Percentiles rank a stretch among this genome's conserved stretches.
Conservation (phyloP, 2,797 vertebrate genomes). For the Natrix natrix region DNA sequence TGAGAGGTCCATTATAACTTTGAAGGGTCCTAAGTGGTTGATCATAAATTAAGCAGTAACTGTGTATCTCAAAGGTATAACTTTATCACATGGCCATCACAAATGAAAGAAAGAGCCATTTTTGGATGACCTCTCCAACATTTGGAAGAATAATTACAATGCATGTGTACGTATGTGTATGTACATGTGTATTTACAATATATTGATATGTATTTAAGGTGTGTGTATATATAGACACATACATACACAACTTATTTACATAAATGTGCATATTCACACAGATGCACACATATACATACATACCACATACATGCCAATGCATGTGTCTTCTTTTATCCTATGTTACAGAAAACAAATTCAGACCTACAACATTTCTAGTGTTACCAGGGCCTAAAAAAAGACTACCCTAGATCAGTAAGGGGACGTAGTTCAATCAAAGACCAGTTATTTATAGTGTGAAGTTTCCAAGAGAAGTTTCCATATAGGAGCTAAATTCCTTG, state of each 20-base stretch:
- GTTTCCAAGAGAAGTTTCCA: too few species aligned
- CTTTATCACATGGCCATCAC: not conserved
- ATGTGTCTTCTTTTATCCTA: not conserved
- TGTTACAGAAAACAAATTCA: not conserved
- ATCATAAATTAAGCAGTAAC: too few species aligned
- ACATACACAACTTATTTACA: too few species aligned
- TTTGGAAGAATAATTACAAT: not conserved
- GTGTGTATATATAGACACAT: too few species aligned
- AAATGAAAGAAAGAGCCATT: not conserved
- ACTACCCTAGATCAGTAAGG: too few species aligned
- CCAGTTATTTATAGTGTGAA: not conserved
- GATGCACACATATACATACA: not conserved
- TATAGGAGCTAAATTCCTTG: not conserved
- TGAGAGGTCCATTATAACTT: too few species aligned
- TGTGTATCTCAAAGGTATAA: not conserved
- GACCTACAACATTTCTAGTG: not conserved
- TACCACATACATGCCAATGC: not conserved
- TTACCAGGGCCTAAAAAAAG: not conserved
- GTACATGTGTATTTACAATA: not conserved
- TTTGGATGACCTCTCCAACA: not conserved
- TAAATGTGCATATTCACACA: too few species aligned
- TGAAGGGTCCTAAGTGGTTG: too few species aligned
- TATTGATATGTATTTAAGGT: too few species aligned
- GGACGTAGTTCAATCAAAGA: not conserved
- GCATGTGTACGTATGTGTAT: not conserved